Base-by-base conservation (phyloP, 2,888 invertebrate species). In the Mechanitis messenoides region DNA sequence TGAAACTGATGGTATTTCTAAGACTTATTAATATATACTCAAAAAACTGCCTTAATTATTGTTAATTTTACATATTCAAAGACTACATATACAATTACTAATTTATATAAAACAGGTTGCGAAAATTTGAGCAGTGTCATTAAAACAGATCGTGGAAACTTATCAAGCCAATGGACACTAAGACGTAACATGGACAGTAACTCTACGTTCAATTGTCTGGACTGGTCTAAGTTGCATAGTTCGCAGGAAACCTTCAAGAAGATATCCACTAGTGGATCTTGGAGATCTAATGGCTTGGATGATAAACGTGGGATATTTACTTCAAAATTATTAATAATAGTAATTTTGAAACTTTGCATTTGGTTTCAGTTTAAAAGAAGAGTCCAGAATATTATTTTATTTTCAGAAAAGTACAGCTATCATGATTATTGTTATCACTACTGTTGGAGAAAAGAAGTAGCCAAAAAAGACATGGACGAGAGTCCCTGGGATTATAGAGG, bases 1-100 rank as follows among this genome's bases (percentile, higher is more conserved):
- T 62, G 87, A 86, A 72, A 66, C 65, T 45, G 75, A 81, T 64
- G 78, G 80, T 81, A 20, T 20, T 20, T 20, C 20, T 20, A 20
- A 20, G 20, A 20, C 20, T 20, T 74, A 65, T 54, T 20, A 45
- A 50, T 28, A 53, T 60, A 58, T 31, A 5, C n/a, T 20, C 20
- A 20, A 20, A 20, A 20, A 20, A 20, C 20, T 20, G 20, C 20
- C 12, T 47, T 28, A 28, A 28, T 47, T 7, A 47, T 7, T n/a
- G 5, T 47, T 28, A n/a, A 47, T 5, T 6, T 20, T 3, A 45
- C 5, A 3, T 50, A n/a, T 20, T 28, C 9, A 7, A 31, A 31
- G 28, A 31, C 7, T 31, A 50, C 31, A 1, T 31, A 7, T 31
- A 20, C 20, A 31, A 50, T 31, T 7, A 50, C 9, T 50, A 11